These are phyloP conservation scores for Acanthornis magna DNA, from an alignment of 2,797 vertebrate genomes.

Conservation along the genomic window DNA sequence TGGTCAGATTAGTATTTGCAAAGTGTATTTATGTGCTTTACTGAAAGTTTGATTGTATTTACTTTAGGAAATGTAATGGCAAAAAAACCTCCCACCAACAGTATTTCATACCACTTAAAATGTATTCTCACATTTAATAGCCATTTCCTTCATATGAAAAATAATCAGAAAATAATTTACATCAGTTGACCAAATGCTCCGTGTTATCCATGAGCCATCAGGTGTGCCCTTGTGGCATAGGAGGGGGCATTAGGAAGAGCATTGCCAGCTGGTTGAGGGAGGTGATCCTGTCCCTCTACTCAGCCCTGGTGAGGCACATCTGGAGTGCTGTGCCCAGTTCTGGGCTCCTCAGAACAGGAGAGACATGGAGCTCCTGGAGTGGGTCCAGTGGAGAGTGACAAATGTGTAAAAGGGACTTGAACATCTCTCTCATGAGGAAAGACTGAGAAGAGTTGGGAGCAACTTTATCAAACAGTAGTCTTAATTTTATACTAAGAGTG, in stretches of 20 bases:
- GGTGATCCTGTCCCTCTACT: neutral
- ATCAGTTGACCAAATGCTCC: neutral
- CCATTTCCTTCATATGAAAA: neutral
- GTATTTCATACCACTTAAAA: neutral
- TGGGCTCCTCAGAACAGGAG: rapidly evolving
- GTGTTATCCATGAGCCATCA: neutral
- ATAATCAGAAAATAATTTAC: neutral
- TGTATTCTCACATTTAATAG: neutral
- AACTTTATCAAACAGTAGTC: neutral
- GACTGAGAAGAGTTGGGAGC: neutral
- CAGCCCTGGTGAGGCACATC: too few relatives aligned
- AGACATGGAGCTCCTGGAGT: neutral
- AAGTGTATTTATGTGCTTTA: neutral
- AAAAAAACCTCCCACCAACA: neutral
- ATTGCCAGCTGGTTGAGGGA: too few relatives aligned
- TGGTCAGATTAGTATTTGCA: neutral
- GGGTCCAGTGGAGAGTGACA: rapidly evolving
- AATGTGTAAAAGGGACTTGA: too few relatives aligned
- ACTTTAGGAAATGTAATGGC: neutral
- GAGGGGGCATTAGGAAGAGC: neutral
- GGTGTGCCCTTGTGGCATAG: neutral
- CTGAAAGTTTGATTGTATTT: neutral
- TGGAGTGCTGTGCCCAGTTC: neutral
- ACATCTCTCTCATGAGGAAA: rapidly evolving
- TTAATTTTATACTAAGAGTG: neutral